These are phyloP conservation scores for Porites lutea DNA, from an alignment of 64 coral and sea anemone species.

Conservation along the genomic window DNA sequence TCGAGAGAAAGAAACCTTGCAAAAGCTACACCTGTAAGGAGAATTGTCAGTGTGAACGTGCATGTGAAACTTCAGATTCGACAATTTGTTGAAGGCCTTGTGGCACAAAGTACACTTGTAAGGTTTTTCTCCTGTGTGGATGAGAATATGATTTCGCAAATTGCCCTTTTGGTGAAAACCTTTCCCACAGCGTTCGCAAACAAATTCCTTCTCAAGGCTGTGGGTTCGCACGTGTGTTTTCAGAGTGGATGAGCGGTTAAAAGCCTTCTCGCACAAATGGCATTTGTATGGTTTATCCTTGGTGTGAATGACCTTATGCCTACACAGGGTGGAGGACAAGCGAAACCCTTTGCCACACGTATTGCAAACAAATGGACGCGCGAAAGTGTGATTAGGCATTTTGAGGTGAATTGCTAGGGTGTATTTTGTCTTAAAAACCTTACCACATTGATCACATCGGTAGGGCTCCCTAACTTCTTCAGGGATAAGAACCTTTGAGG, in stretches of 20 bases:
- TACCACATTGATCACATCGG: conserved; percentile 66
- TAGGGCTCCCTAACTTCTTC: conserved; percentile 41
- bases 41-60: conserved; percentile 79
- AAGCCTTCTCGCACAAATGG: conserved; percentile 66
- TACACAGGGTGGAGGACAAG: conserved; percentile 63
- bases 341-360: conserved; percentile 72
- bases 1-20: conserved; percentile 66
- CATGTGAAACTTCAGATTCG: conserved; percentile 78
- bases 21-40: conserved; percentile 61
- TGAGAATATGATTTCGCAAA: conserved; percentile 69
- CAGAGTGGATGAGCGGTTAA: conserved; percentile 74
- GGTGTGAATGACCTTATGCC: conserved; percentile 78
- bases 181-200: conserved; percentile 64
- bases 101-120: conserved; percentile 72
- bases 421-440: conserved; percentile 79
- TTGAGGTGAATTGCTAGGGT: conserved; percentile 71
- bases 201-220: conserved; percentile 57
- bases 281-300: conserved; percentile 70
- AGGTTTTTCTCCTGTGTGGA: conserved; percentile 73
- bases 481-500: neutral
- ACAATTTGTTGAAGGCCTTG: conserved; percentile 80
- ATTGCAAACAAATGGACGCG: conserved; percentile 65
- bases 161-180: conserved; percentile 80
- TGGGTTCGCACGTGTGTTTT: conserved; percentile 72
- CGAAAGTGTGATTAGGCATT: conserved; percentile 67